Percentiles rank a stretch among this genome's conserved stretches.
These are phyloP conservation scores for Clupea harengus DNA, from an alignment of 2,113 vertebrate genomes.

Conservation along the genomic window DNA sequence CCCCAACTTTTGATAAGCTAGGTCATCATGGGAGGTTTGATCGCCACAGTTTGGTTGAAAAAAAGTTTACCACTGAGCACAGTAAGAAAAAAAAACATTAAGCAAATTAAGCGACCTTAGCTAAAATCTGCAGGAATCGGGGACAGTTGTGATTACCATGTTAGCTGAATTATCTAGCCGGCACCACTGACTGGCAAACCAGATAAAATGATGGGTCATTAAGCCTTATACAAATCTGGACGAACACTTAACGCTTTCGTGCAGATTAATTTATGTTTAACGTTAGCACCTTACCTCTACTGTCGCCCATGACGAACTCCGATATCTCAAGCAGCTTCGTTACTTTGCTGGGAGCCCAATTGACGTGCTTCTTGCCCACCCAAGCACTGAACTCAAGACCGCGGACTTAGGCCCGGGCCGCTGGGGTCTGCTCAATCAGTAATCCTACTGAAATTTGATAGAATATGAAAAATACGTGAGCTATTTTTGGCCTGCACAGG, in stretches of 20 bases:
- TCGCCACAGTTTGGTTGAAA: neutral
- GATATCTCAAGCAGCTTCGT: constrained; percentile 21
- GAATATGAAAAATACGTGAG: neutral
- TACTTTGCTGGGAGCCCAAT: constrained; percentile 28
- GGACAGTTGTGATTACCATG: neutral
- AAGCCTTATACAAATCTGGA: neutral
- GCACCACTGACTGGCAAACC: neutral
- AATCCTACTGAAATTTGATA: neutral
- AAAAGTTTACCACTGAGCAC: neutral
- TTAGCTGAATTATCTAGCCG: neutral
- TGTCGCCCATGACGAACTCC: constrained; percentile 72
- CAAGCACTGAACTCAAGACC: constrained; percentile 68
- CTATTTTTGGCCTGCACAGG: neutral
- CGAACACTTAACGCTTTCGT: neutral
- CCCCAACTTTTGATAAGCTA: neutral
- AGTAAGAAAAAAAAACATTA: neutral
- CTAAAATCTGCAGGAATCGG: neutral
- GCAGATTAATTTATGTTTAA: neutral
- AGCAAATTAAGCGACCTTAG: neutral
- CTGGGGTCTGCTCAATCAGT: constrained; percentile 16
- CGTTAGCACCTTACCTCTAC: constrained; percentile 66
- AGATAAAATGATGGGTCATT: neutral
- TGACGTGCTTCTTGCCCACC: constrained; percentile 46
- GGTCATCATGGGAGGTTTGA: neutral
- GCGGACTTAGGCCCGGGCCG: constrained; percentile 75